Percentiles rank a stretch among this genome's conserved stretches.
Conservation (phyloP, 2,113 vertebrate genomes). For the Mormyrus lacerda region DNA sequence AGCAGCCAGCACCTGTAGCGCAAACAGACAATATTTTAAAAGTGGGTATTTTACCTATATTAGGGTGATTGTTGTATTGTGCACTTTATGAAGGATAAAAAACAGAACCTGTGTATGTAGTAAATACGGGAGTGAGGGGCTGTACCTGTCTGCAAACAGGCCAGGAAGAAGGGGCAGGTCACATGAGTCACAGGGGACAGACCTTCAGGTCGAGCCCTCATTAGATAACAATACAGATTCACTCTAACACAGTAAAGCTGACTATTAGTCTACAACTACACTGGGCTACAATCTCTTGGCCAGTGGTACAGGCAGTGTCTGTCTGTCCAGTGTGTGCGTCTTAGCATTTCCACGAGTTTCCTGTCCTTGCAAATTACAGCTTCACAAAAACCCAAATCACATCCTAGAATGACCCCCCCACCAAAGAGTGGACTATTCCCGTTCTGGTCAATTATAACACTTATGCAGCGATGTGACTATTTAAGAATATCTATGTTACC, state of each 20-base stretch:
- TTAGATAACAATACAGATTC: not conserved
- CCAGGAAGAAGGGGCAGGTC: no score
- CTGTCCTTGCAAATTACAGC: not conserved
- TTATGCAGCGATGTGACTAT: constrained; percentile 2
- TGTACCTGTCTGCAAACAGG: not conserved
- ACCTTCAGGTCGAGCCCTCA: not conserved
- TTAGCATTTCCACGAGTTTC: not conserved
- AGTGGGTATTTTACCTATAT: not conserved
- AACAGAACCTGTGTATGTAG: not conserved
- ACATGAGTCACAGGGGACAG: not conserved
- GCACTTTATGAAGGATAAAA: constrained; percentile 11
- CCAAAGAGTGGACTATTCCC: not conserved
- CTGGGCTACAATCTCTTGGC: no score
- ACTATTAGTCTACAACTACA: no score
- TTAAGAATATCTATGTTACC: not conserved
- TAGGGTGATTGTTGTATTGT: constrained; percentile 26
- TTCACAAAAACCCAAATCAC: not conserved
- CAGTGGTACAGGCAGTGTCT: not conserved
- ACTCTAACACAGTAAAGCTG: no score
- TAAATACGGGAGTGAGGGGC: not conserved
- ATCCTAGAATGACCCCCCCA: not conserved
- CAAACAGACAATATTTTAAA: not conserved
- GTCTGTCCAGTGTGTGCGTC: not conserved
- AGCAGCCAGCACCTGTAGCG: no score
- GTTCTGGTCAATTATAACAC: not conserved